Percentiles rank a stretch among this genome's conserved stretches.
Evolutionary conservation across 2,797 vertebrate species (phyloP).

Genomic region (Pseudocheirus occidentalis): DNA sequence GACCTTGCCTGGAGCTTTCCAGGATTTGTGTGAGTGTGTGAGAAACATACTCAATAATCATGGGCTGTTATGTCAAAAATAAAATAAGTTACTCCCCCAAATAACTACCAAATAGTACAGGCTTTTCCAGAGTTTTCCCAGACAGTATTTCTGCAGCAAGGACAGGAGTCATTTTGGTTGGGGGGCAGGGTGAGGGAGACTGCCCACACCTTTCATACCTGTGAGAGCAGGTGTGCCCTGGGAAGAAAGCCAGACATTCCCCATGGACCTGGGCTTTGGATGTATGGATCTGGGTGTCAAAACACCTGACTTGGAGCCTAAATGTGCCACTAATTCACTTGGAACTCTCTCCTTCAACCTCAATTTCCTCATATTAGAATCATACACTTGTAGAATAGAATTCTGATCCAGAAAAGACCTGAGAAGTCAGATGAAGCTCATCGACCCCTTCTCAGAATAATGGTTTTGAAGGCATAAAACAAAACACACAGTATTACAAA

Average conservation of each 20-base stretch:
- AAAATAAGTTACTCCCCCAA: background rate
- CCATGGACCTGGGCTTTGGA: background rate
- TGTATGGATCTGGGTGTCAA: background rate
- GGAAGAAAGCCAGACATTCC: background rate
- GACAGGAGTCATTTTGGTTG: background rate
- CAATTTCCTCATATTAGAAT: background rate
- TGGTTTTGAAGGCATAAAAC: background rate
- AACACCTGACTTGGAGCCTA: background rate
- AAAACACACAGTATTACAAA: background rate
- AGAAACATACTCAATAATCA: background rate
- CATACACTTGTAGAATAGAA: background rate
- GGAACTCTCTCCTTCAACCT: background rate
- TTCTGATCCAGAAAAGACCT: background rate
- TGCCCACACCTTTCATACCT: background rate
- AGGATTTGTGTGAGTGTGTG: background rate
- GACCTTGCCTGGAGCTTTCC: background rate
- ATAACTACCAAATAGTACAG: background rate
- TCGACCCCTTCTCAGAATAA: background rate
- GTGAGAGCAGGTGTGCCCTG: background rate
- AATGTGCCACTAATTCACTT: background rate
- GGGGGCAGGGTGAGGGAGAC: background rate
- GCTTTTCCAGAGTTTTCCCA: background rate
- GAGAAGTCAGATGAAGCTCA: background rate
- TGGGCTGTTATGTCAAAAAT: background rate
- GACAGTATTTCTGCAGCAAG: background rate